A percentile compares a stretch with the other conserved stretches of the same genome.
Conservation (phyloP, 2,888 invertebrate species). For the Aphidius colemani region DNA sequence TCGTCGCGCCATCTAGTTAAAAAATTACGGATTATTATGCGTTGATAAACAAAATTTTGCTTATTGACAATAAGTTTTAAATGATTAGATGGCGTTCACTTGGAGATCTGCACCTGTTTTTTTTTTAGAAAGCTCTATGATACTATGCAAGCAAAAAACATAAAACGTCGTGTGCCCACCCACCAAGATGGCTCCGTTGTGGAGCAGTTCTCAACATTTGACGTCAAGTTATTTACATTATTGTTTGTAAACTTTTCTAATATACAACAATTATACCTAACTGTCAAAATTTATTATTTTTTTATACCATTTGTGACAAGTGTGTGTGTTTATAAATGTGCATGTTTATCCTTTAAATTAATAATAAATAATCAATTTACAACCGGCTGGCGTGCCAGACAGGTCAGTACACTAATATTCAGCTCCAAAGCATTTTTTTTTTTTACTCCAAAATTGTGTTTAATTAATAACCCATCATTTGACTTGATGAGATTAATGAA, state of each 20-base stretch:
- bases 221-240: slow-evolving; percentile 55
- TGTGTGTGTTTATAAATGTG: slow-evolving; percentile 25
- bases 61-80: no score
- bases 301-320: background rate
- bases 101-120: no score
- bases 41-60: no score
- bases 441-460: background rate
- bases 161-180: slow-evolving; percentile 52
- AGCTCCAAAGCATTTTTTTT: slow-evolving; percentile 29
- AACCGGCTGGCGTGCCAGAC: slow-evolving; percentile 51
- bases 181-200: slow-evolving; percentile 58
- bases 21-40: no score
- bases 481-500: background rate
- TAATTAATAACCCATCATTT: background rate
- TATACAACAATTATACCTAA: slow-evolving; percentile 16
- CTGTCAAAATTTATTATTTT: background rate
- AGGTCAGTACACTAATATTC: slow-evolving; percentile 37
- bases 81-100: no score
- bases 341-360: slow-evolving; percentile 32
- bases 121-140: no score
- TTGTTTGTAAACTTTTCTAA: slow-evolving; percentile 12
- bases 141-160: slow-evolving; percentile 41
- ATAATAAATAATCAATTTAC: slow-evolving; percentile 33
- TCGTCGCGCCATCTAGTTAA: no score
- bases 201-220: slow-evolving; percentile 55